Evolutionary conservation across 1,140 invertebrate genomes (phyloP), one percentile per base, ranked within the genome.

Genomic region (Whitmania pigra): DNA sequence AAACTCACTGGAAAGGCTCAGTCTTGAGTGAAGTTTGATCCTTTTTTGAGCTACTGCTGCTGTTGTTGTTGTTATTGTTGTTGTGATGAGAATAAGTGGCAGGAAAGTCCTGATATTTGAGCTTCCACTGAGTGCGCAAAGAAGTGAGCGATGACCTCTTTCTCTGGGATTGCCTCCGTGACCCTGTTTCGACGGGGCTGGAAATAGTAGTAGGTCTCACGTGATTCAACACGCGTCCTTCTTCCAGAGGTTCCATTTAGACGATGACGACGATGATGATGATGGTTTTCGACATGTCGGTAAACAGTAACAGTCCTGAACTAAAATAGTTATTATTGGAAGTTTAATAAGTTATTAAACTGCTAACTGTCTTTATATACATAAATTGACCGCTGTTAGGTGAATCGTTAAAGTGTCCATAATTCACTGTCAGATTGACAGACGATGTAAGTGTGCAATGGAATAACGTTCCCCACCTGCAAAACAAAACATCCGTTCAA

Each of bases 21-120:
- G 57, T 27, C 17, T 63, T 63, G 57, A 25, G 9, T 63, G 22
- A 25, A 27, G 57, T 63, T 11, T 25, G 22, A 63, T 63, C 57
- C 25, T 68, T 68, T 63, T 63, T 63, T 0, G 29, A 31, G 29
- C 67, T 36, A 7, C 67, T 25, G 54, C 40, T 53, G 22, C 15
- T 55, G 53, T 53, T 71, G 53, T 55, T 71, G 53, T 55, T 71
- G 22, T 29, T 71, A n/a, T 49, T 54, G 40, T 54, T 63, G 57
- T 25, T 11, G 11, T 63, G 57, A n/a, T 31, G 57, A 1, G 57
- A 13, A 18, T 3, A 31, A 13, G 22, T n/a, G 20, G 57, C 11
- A n/a, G 29, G 20, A 31, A 63, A 63, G 11, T 63, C 57, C 22
- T 63, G 57, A 31, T 63, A 63, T 20, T 63, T 63, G 22, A 63